Conservation (phyloP, 2,888 invertebrate genomes). For the Drosophila peninsularis region DNA sequence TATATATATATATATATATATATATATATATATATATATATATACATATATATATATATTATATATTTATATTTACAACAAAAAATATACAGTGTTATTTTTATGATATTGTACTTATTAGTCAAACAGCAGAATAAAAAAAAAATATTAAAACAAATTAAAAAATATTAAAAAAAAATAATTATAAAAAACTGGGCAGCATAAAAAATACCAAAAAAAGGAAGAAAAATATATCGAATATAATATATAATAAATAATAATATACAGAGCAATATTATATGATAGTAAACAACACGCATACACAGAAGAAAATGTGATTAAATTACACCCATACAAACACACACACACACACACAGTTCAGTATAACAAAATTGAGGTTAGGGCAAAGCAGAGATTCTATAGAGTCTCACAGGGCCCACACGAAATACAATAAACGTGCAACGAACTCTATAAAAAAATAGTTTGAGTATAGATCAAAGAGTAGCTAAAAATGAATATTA, state of each 20-base stretch:
- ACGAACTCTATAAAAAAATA: constrained; percentile 63
- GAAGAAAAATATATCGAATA: constrained; percentile 15
- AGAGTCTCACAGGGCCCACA: background rate
- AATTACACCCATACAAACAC: constrained; percentile 14
- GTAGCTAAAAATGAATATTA: background rate
- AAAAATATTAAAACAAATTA: constrained; percentile 3
- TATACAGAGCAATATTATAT: constrained; percentile 56
- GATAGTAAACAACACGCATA: constrained; percentile 19
- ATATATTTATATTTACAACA: constrained; percentile 61
- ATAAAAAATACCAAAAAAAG: constrained; percentile 36
- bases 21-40: constrained; percentile 45
- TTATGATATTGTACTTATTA: constrained; percentile 79
- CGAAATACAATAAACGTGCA: constrained; percentile 70
- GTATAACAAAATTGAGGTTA: constrained; percentile 6
- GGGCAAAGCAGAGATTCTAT: constrained; percentile 5
- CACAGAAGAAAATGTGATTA: constrained; percentile 43
- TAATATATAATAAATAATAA: constrained; percentile 7
- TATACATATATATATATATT: constrained; percentile 55
- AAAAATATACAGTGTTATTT: constrained; percentile 78
- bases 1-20: constrained; percentile 67
- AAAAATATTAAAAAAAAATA: constrained; percentile 19
- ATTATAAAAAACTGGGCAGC: constrained; percentile 55
- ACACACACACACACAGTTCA: constrained; percentile 17
- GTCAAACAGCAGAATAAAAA: constrained; percentile 41
- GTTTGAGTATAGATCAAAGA: constrained; percentile 17